phyloP scores from a whole-genome alignment of 2,888 invertebrate species.

The Beris morrisii region DNA sequence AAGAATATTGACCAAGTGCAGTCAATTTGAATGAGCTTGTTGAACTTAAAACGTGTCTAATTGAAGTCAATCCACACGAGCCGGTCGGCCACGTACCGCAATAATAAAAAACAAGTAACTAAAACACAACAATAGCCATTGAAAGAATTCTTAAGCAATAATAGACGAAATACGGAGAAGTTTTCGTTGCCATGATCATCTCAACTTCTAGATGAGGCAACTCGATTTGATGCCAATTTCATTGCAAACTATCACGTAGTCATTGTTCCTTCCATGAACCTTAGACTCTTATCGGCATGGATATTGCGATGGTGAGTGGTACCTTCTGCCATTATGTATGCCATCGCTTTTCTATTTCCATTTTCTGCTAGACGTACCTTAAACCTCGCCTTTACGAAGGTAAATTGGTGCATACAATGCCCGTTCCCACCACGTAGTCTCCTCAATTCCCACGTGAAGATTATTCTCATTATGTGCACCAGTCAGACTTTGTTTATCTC shows the following conservation, averaged over 20 bases:
- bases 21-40: conserved; percentile 1
- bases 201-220: too few relatives aligned
- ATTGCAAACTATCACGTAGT: conserved; percentile 18
- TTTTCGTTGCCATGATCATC: too few relatives aligned
- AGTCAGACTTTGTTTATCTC: conserved; percentile 16
- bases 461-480: conserved; percentile 17
- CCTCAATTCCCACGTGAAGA: conserved; percentile 16
- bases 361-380: neutral
- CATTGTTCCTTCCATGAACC: conserved; percentile 18
- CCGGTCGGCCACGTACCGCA: neutral
- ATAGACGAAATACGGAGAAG: too few relatives aligned
- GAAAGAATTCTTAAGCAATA: too few relatives aligned
- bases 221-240: conserved; percentile 5
- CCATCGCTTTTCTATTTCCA: conserved; percentile 1
- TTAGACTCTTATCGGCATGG: conserved; percentile 16
- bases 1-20: too few relatives aligned
- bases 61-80: conserved; percentile 3
- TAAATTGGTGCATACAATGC: too few relatives aligned
- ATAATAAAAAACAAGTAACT: neutral
- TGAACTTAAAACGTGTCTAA: conserved; percentile 22
- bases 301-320: neutral
- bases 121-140: too few relatives aligned
- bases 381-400: too few relatives aligned
- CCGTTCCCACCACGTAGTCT: too few relatives aligned
- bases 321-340: neutral